Base-by-base conservation (phyloP, 2,113 vertebrate species). In the Nycticorax nycticorax region DNA sequence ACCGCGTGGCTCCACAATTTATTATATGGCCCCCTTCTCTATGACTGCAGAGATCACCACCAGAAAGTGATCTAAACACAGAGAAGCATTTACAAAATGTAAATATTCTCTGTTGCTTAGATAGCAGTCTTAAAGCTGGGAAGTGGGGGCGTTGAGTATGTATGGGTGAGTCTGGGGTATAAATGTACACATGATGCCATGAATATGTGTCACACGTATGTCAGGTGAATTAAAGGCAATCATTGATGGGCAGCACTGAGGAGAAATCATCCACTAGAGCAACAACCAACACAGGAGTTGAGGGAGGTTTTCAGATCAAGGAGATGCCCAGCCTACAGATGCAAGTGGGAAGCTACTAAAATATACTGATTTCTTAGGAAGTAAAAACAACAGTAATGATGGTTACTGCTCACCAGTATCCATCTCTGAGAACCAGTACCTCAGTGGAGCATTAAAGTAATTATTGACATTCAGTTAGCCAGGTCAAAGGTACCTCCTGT, bases 211-310 rank as follows among this genome's bases (percentile, higher is more conserved):
- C 50, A 52, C 6, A 18, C 8, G 6, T 27, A 4, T 23, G 16
- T 30, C 17, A 64, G 12, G 22, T 67, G 26, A 77, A 57, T 33
- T 83, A 80, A 76, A 73, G 41, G 28, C 24, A 48, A 7, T 74
- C 27, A 45, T 0, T 56, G 18, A 60, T 28, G 18, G 7, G 15
- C 12, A 73, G 16, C 26, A 62, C 37, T 47, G 32, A 74, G 50
- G 12, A 91, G n/a, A 89, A 88, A 81, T 33, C 2, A 0, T 74
- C 32, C n/a, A 23, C 11, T 20, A 60, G 13, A 66, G 24, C 16
- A 80, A 48, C 8, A 60, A 41, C 1, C 7, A 77, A 23, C 0
- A 0, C 26, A 43, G 30, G 37, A 84, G 20, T 3, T 77, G 37
- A 13, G 77, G 30, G 5, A 73, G 20, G 3, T 50, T 64, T 88